phyloP scores from a whole-genome alignment of 1,140 invertebrate genomes.

The Pseudomyrmex concolor region DNA sequence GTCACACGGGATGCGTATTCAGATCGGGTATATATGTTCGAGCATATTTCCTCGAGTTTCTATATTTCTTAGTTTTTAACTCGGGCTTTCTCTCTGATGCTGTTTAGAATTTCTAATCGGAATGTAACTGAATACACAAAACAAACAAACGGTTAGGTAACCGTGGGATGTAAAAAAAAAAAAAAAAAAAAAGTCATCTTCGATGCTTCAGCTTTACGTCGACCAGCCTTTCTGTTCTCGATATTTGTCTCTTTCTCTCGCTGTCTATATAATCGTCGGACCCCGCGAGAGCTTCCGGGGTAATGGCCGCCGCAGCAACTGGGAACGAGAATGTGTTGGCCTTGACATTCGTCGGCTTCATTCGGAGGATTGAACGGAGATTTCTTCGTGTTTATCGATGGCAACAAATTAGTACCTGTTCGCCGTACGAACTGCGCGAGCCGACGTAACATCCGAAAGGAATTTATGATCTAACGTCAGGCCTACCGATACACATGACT shows the following conservation, averaged over 20 bases:
- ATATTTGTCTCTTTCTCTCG: conserved; percentile 55
- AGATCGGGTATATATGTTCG: too few species aligned
- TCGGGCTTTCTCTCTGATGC: background rate
- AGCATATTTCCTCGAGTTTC: background rate
- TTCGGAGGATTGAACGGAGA: conserved; percentile 22
- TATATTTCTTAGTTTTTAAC: too few species aligned
- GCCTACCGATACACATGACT: background rate
- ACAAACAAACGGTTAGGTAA: background rate
- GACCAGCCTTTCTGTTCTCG: conserved; percentile 1
- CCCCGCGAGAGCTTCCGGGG: conserved; percentile 69
- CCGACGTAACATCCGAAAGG: background rate
- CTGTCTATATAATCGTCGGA: conserved; percentile 32
- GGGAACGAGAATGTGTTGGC: conserved; percentile 68
- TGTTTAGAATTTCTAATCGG: background rate
- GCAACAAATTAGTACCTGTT: conserved; percentile 61
- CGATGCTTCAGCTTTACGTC: background rate
- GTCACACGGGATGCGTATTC: too few species aligned
- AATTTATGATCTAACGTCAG: conserved; percentile 31
- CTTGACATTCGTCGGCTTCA: conserved; percentile 72
- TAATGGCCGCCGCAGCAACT: conserved; percentile 71
- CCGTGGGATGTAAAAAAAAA: background rate
- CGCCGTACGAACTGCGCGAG: conserved; percentile 9
- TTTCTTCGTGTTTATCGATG: conserved; percentile 44
- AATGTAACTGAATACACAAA: background rate
- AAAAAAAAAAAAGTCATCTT: background rate